Evolutionary conservation across 2,113 vertebrate species (phyloP).

Genomic region (Smithornis capensis): DNA sequence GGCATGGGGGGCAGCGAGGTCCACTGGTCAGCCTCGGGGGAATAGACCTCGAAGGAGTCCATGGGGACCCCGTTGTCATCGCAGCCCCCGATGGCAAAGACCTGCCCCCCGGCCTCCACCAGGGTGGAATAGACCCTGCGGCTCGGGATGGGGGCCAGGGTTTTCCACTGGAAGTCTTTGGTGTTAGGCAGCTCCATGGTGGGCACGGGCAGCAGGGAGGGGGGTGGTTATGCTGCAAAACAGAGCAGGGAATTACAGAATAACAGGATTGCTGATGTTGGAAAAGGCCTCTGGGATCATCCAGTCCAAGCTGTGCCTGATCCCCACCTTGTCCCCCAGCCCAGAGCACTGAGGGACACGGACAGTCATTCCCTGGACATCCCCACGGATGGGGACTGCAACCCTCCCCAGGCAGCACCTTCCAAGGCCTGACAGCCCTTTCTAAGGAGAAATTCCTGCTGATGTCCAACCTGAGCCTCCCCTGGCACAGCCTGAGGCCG

Average conservation of each 20-base stretch:
- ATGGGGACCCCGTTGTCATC: slow-evolving; percentile 85
- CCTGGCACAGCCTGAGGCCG: neutral
- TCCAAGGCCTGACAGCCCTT: neutral
- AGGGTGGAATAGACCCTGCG: slow-evolving; percentile 90
- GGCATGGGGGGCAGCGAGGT: slow-evolving; percentile 85
- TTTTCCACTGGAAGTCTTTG: slow-evolving; percentile 94
- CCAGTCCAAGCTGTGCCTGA: rapidly evolving
- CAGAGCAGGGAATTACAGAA: neutral
- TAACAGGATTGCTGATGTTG: rapidly evolving
- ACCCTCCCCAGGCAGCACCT: neutral
- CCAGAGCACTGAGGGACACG: rapidly evolving
- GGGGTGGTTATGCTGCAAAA: neutral
- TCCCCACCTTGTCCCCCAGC: neutral
- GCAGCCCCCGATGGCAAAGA: slow-evolving; percentile 93
- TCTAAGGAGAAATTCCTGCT: neutral
- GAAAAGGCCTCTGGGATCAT: rapidly evolving
- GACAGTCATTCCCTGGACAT: rapidly evolving
- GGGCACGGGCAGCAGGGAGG: neutral
- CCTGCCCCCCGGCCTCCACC: slow-evolving; percentile 87
- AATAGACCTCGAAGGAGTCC: slow-evolving; percentile 87
- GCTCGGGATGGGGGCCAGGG: slow-evolving; percentile 84
- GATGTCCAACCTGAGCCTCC: neutral
- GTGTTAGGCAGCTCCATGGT: slow-evolving; percentile 84
- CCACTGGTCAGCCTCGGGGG: slow-evolving; percentile 92
- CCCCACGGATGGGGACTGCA: neutral